Evolutionary conservation across 2,797 vertebrate genomes (phyloP).

Genomic region (Somateria mollissima): DNA sequence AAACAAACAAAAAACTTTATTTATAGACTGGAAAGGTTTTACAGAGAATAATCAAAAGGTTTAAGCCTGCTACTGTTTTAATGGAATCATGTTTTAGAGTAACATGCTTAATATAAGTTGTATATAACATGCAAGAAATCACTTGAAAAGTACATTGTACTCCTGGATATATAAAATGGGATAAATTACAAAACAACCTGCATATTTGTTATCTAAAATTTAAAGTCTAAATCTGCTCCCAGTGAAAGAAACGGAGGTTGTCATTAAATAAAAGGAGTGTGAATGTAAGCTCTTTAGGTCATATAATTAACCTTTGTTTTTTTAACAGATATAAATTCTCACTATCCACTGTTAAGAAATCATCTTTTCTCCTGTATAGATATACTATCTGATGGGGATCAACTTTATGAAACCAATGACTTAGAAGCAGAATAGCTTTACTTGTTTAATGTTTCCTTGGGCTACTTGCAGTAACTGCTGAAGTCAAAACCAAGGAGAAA

Average conservation of each 20-base stretch:
- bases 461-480: constrained; percentile 5
- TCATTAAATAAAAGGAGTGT: neutral
- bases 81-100: neutral
- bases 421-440: constrained; percentile 1
- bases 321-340: constrained; percentile 26
- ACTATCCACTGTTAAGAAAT: neutral
- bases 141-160: neutral
- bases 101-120: neutral
- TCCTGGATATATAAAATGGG: neutral
- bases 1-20: neutral
- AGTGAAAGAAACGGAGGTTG: neutral
- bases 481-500: constrained; percentile 44
- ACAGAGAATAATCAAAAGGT: neutral
- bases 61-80: neutral
- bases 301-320: neutral
- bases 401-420: constrained; percentile 25
- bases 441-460: constrained; percentile 9
- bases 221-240: neutral
- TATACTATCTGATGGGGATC: constrained; percentile 27
- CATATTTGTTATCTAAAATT: neutral
- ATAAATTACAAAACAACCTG: neutral
- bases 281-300: neutral
- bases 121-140: neutral
- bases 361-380: neutral
- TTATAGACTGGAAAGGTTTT: neutral